phyloP scores from a whole-genome alignment of 1,140 invertebrate species.

The Lethocerus indicus region DNA sequence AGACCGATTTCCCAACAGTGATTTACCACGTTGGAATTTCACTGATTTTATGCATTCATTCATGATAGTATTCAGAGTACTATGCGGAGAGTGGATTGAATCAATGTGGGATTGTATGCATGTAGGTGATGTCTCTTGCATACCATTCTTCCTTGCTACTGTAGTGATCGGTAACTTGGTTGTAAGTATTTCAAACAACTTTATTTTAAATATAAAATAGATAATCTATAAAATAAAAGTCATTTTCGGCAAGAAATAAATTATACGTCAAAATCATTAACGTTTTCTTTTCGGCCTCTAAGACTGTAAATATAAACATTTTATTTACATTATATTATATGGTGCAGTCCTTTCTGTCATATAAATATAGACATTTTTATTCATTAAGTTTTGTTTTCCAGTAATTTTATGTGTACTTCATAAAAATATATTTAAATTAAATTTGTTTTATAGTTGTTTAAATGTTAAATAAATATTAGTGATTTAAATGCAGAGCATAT shows the following conservation, averaged over 20 bases:
- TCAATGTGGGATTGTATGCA: slow-evolving; percentile 97
- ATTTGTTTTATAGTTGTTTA: neutral
- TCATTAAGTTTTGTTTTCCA: too few relatives aligned
- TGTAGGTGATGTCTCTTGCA: slow-evolving; percentile 78
- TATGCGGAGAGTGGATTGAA: slow-evolving; percentile 98
- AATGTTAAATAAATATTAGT: neutral
- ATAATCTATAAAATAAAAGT: too few relatives aligned
- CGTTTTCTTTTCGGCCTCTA: too few relatives aligned
- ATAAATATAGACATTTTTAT: too few relatives aligned
- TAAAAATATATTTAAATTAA: neutral
- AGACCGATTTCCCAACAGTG: slow-evolving; percentile 53
- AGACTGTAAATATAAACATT: too few relatives aligned
- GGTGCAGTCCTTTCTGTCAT: too few relatives aligned
- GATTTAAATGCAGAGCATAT: too few relatives aligned
- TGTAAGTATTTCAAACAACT: slow-evolving; percentile 67
- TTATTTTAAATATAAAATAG: too few relatives aligned
- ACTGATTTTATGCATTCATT: slow-evolving; percentile 96
- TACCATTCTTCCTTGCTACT: slow-evolving; percentile 93
- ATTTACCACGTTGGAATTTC: slow-evolving; percentile 88
- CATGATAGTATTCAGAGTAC: slow-evolving; percentile 94
- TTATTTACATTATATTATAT: too few relatives aligned
- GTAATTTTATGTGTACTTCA: too few relatives aligned
- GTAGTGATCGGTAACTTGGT: slow-evolving; percentile 97
- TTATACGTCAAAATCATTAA: too few relatives aligned
- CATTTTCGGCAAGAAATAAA: too few relatives aligned